These are phyloP conservation scores for Mycteria americana DNA, from an alignment of 2,797 vertebrate species.

Conservation along the genomic window DNA sequence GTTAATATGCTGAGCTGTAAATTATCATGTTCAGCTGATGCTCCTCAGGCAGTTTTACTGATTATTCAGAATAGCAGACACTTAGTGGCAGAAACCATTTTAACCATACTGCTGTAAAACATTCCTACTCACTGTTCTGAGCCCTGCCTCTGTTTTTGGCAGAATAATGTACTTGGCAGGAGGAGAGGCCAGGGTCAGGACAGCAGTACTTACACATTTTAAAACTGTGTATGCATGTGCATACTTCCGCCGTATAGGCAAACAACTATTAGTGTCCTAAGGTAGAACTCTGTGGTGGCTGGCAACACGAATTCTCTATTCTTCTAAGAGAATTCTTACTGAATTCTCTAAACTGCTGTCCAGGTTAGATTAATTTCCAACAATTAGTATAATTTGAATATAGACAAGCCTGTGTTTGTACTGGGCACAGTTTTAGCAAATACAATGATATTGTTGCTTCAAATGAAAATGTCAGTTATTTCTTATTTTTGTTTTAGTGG, in stretches of 20 bases:
- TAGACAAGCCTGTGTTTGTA: neutral
- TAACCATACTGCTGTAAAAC: neutral
- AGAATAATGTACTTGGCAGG: neutral
- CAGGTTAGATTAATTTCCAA: neutral
- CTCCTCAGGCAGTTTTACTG: neutral
- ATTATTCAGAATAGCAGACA: neutral
- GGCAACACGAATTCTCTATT: neutral
- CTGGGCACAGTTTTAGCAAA: neutral
- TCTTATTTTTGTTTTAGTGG: slow-evolving; percentile 65
- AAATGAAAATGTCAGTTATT: neutral
- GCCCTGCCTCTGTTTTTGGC: neutral
- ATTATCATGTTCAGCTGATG: neutral
- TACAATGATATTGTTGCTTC: neutral
- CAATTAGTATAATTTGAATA: neutral
- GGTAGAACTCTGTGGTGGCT: neutral
- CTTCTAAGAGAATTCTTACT: too few relatives aligned
- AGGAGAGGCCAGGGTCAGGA: neutral
- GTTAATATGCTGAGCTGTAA: neutral
- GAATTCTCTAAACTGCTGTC: neutral
- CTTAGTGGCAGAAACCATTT: neutral
- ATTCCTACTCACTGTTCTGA: neutral
- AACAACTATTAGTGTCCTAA: neutral
- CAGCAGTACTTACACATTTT: neutral
- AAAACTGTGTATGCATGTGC: neutral
- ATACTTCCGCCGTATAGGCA: neutral